Base-by-base conservation (phyloP, 2,113 vertebrate genomes). In the Tychaedon coryphoeus region DNA sequence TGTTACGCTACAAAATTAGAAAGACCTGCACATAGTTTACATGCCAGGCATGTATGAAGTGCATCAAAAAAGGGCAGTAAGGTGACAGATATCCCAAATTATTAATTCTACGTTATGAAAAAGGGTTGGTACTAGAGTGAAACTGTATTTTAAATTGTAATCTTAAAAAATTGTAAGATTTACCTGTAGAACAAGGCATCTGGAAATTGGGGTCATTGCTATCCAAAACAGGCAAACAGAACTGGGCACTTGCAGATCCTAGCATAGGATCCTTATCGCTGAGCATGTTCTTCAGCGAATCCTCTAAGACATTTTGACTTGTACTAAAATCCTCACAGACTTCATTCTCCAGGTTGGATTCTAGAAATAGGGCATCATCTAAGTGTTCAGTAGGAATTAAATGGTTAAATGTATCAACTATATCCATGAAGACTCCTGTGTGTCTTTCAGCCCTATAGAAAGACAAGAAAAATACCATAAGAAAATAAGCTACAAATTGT, bases 231-330 rank as follows among this genome's bases (percentile, higher is more conserved):
- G 99, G 99, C 98, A 98, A 98, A 98, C 97, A 98, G 98, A 99
- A 99, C 98, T 99, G 99, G 97, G 99, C 97, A 98, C 98, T 99
- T 97, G 99, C 99, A 98, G 99, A 99, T 97, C 99, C 99, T 98
- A 99, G 99, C 99, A 99, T 99, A 96, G 99, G 99, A 98, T 99
- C 99, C 98, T 99, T 99, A 98, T 99, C 99, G 98, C 99, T 99
- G 97, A 99, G 99, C 99, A 99, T 99, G 98, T 99, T 99, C 98
- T 99, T 99, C 97, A 99, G 98, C 92, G 99, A 99, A 98, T 99
- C 98, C 98, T 99, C 99, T 97, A 99, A 98, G 95, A 97, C 96
- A 98, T 97, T 98, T 94, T 98, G 97, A 98, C 98, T 98, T 95
- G 98, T 88, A 97, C 98, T 98, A 98, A 99, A 98, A 97, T 99